Percentiles rank a stretch among this genome's conserved stretches.
Conservation (phyloP, 2,888 invertebrate species). For the Trichogramma dendrolimi region DNA sequence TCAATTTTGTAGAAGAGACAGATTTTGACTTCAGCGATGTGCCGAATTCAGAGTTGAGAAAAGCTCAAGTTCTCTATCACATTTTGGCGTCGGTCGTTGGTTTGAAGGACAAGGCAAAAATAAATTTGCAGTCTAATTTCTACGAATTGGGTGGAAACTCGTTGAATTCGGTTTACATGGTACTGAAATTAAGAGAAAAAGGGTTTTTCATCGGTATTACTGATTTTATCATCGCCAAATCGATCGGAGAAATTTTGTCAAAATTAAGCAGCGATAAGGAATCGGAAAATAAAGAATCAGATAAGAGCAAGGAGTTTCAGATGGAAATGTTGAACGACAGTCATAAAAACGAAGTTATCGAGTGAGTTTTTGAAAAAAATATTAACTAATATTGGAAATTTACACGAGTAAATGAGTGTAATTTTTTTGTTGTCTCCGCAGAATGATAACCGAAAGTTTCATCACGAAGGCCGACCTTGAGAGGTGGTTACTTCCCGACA, state of each 20-base stretch:
- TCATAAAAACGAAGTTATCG: constrained; percentile 65
- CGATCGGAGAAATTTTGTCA: constrained; percentile 66
- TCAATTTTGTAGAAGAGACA: constrained; percentile 36
- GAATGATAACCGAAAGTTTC: constrained; percentile 81
- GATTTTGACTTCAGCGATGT: constrained; percentile 61
- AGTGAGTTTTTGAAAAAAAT: constrained; percentile 58
- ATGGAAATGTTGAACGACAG: constrained; percentile 59
- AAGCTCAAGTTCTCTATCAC: constrained; percentile 68
- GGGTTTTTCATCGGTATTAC: constrained; percentile 77
- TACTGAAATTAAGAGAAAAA: constrained; percentile 70
- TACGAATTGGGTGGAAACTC: constrained; percentile 85
- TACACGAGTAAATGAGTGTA: not conserved
- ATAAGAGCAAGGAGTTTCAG: constrained; percentile 49
- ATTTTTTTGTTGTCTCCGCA: constrained; percentile 47
- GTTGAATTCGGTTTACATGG: constrained; percentile 78
- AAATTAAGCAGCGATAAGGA: constrained; percentile 54
- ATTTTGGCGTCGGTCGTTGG: constrained; percentile 72
- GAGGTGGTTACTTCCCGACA: constrained; percentile 69
- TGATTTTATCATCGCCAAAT: constrained; percentile 72
- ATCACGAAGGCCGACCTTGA: constrained; percentile 83
- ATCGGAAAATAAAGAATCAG: constrained; percentile 36
- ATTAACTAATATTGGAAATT: not conserved
- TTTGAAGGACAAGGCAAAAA: constrained; percentile 59
- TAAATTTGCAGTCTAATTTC: constrained; percentile 69
- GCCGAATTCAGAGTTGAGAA: constrained; percentile 56